Percentiles rank a stretch among this genome's conserved stretches.
Conservation (phyloP, 2,888 invertebrate species). For the Leptura quadrifasciata region DNA sequence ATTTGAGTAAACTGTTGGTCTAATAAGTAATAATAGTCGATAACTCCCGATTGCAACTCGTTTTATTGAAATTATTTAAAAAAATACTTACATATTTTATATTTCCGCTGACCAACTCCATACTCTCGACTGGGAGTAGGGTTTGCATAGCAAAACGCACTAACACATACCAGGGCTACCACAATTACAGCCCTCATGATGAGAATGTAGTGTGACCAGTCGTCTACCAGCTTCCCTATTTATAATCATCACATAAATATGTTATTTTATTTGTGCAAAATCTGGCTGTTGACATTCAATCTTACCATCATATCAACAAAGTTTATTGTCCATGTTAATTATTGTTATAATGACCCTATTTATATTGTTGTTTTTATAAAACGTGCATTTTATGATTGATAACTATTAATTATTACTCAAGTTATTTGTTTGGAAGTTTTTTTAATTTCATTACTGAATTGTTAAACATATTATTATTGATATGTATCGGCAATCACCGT, state of each 20-base stretch:
- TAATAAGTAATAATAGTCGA: too few relatives aligned
- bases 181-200: slow-evolving; percentile 9
- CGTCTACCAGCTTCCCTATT: slow-evolving; percentile 6
- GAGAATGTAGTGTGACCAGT: not conserved
- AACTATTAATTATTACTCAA: not conserved
- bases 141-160: slow-evolving; percentile 11
- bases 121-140: not conserved
- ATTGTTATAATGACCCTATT: not conserved
- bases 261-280: slow-evolving; percentile 14
- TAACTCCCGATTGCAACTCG: too few relatives aligned
- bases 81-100: slow-evolving; percentile 21
- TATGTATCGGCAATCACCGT: not conserved
- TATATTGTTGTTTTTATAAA: not conserved
- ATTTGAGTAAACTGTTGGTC: too few relatives aligned
- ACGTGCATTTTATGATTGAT: not conserved
- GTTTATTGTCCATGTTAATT: not conserved
- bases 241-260: slow-evolving; percentile 15
- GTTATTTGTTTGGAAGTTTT: not conserved
- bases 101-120: not conserved
- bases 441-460: too few relatives aligned
- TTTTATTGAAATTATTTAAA: too few relatives aligned
- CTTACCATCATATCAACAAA: slow-evolving; percentile 17
- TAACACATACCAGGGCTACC: slow-evolving; percentile 13
- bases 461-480: not conserved
- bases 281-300: slow-evolving; percentile 3